Base-by-base conservation (phyloP, 37 sponge, comb jelly and placozoan genomes). In the Oopsacas minuta region DNA sequence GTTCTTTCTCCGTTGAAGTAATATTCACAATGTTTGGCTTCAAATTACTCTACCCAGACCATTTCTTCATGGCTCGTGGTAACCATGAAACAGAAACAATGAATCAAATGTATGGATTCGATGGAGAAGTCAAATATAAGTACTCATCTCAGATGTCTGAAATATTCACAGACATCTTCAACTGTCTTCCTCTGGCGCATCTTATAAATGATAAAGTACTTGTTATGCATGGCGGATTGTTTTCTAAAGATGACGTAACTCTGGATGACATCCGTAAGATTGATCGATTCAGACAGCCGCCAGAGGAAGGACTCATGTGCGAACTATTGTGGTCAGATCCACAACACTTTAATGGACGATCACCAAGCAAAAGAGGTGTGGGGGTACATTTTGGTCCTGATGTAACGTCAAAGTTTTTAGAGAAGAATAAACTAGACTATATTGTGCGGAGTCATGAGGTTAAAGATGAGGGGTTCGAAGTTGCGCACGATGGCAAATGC, bases 271-370 rank as follows among this genome's bases (percentile, higher is more conserved):
- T 98, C 28, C 86, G 93, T 39, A 82, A 88, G 36, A 35, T 98
- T 5, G 91, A 93, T 25, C 52, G 90, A 34, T 53, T 86, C 81
- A 37, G 90, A 35, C 88, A 92, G 83, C 92, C 92, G 17, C 90
- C 90, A 30, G 90, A 92, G 0, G 83, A 86, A 37, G 92, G 95
- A 1, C 28, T 94, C 30, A 97, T 97, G 99, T 97, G 99, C 53
- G 99, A 97, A 23, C 84, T 97, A n/a, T 85, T 97, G 39, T 97
- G 99, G 99, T 97, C 99, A 15, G 99, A 97, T 82, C 99, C 99
- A 0, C 95, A 97, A 52, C 23, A 35, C 28, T 85, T 92, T 88
- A 52, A 38, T 37, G 99, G 95, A 34, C 85, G 95, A 0, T 87
- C 91, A 36, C 87, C 92, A 1, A 95, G 95, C 61, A 98, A 98